Base-by-base conservation (phyloP, 2,888 invertebrate genomes). In the Agrotis clavis region DNA sequence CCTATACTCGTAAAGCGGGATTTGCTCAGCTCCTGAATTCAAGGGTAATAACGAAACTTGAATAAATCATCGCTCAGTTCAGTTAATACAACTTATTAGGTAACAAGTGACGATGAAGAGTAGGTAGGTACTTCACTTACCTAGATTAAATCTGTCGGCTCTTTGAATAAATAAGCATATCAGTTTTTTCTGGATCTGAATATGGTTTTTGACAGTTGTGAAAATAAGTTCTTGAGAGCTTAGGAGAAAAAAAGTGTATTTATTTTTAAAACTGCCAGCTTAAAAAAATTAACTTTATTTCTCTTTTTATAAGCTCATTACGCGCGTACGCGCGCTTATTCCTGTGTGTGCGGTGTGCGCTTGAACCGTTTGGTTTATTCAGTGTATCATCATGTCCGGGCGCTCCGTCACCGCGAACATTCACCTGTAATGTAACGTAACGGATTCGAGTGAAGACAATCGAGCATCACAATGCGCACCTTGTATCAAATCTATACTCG, bases 31-130 rank as follows among this genome's bases (percentile, higher is more conserved):
- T 65, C 69, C 70, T 71, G 69, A 84, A 84, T 89, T 87, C 88
- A 90, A 87, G 89, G 85, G 77, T 87, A 82, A 82, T 71, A 71
- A 65, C 67, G 60, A 77, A 84, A 82, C 82, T 84, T 70, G 67
- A 67, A 79, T 86, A 81, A 79, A 86, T 85, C 77, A 77, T 70
- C 74, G 60, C 69, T 71, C 61, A 73, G 66, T 78, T 72, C 57
- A 70, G 67, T 77, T 74, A 74, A 67, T 80, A 71, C 47, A 72
- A 65, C 48, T 73, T 84, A 84, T 64, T 78, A 67, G 14, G 47
- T 62, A 74, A 71, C 56, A 60, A 69, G 51, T 67, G 50, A 64
- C 54, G 51, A 68, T 66, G n/a, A 68, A 35, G 41, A 50, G 41
- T 41, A 35, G 54, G n/a, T 62, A 14, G 54, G n/a, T 62, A 14